Percentiles rank a stretch among this genome's conserved stretches.
Conservation (phyloP, 2,888 invertebrate genomes). For the Ophioninae sp. region DNA sequence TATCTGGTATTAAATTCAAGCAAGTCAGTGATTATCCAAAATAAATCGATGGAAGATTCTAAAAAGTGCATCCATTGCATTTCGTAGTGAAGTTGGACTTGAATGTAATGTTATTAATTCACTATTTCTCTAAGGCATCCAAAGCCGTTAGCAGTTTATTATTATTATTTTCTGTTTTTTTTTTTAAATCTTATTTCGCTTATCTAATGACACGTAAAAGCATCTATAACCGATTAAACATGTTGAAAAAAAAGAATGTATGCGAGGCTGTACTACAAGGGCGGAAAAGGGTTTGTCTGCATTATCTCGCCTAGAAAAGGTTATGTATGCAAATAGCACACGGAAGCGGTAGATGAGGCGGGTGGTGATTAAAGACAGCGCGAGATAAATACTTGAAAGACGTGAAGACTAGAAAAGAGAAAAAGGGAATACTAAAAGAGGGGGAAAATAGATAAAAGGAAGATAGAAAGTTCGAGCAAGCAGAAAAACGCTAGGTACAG, state of each 20-base stretch:
- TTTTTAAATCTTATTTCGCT: too few species aligned
- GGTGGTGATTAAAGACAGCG: slow-evolving; percentile 16
- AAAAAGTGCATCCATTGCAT: too few species aligned
- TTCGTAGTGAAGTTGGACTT: too few species aligned
- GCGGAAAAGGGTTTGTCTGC: neutral
- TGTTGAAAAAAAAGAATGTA: neutral
- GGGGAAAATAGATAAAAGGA: slow-evolving; percentile 7
- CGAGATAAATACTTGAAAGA: neutral
- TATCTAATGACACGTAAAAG: too few species aligned
- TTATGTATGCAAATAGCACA: neutral
- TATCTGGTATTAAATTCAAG: neutral
- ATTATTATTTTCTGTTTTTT: too few species aligned
- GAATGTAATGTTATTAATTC: too few species aligned
- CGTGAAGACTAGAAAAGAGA: too few species aligned
- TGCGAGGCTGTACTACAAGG: neutral
- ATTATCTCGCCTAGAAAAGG: neutral
- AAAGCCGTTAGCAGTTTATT: too few species aligned
- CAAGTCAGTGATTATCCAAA: too few species aligned
- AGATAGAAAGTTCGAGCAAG: neutral
- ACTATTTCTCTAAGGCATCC: too few species aligned
- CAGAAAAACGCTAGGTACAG: neutral
- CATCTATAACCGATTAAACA: neutral
- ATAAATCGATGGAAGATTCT: too few species aligned
- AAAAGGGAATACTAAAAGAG: neutral
- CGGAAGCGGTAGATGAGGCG: slow-evolving; percentile 32